Percentiles rank a stretch among this genome's conserved stretches.
Evolutionary conservation across 2,797 vertebrate species (phyloP).

Genomic region (Ceryle rudis): DNA sequence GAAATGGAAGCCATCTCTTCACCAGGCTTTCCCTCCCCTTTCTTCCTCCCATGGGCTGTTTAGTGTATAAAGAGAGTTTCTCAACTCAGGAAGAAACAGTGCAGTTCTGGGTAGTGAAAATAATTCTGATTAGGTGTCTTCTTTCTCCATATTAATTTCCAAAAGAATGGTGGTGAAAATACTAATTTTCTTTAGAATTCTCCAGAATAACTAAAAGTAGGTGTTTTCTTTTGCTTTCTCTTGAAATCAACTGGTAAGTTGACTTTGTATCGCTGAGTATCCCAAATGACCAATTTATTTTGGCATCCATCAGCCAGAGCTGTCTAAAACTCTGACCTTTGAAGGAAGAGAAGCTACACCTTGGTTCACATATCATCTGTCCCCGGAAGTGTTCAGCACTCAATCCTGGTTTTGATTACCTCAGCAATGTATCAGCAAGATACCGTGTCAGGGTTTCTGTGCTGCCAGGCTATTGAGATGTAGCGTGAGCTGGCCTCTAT

Average conservation of each 20-base stretch:
- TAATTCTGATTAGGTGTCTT: not conserved
- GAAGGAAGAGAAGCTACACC: not conserved
- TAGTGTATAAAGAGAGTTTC: not conserved
- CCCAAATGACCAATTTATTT: not conserved
- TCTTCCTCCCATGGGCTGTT: slow-evolving; percentile 9
- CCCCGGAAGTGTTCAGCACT: not conserved
- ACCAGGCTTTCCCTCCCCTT: not conserved
- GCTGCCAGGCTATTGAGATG: not conserved
- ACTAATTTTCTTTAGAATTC: not conserved
- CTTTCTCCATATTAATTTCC: not conserved
- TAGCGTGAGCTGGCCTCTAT: accelerated
- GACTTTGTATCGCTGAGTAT: not conserved
- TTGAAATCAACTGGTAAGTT: not conserved
- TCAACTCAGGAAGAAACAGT: not conserved
- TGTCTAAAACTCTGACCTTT: not conserved
- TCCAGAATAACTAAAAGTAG: not conserved
- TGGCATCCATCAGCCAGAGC: not conserved
- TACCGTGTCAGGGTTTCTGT: not conserved
- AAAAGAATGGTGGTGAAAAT: not conserved
- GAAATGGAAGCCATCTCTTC: slow-evolving; percentile 5
- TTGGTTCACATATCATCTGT: not conserved
- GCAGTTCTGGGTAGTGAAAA: not conserved
- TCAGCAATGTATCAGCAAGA: not conserved
- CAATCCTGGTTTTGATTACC: not conserved
- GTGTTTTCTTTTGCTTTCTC: not conserved